These are phyloP conservation scores for Eupleurogrammus muticus DNA, from an alignment of 2,797 vertebrate genomes.

Conservation along the genomic window DNA sequence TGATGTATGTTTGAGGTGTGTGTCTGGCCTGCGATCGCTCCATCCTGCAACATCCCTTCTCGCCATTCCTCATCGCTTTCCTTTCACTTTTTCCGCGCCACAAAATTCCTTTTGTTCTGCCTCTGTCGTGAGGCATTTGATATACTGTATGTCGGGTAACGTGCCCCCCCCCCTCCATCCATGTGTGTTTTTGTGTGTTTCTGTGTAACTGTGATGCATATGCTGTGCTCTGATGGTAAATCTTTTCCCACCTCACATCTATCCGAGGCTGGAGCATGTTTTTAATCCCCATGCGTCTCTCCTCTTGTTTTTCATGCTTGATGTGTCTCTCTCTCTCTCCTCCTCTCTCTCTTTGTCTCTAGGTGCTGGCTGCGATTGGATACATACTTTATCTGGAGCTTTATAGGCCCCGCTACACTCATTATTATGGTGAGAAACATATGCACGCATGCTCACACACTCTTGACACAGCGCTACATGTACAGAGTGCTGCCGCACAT, in stretches of 20 bases:
- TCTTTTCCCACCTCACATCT: slow-evolving; percentile 59
- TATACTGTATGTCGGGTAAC: slow-evolving; percentile 47
- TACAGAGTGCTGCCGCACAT: slow-evolving; percentile 19
- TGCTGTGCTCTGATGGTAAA: slow-evolving; percentile 60
- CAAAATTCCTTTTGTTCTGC: slow-evolving; percentile 49
- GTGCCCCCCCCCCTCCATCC: neutral
- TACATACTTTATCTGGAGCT: slow-evolving; percentile 99
- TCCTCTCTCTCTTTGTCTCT: slow-evolving; percentile 81
- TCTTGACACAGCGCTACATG: slow-evolving; percentile 14
- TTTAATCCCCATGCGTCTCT: slow-evolving; percentile 54
- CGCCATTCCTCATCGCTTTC: slow-evolving; percentile 46
- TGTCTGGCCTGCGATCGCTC: slow-evolving; percentile 33
- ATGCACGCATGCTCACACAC: slow-evolving; percentile 45
- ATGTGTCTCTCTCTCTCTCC: slow-evolving; percentile 32
- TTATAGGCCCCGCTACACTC: slow-evolving; percentile 98
- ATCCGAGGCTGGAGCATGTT: slow-evolving; percentile 55
- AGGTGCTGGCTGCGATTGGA: slow-evolving; percentile 99
- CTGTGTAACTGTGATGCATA: slow-evolving; percentile 52
- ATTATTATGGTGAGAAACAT: slow-evolving; percentile 96
- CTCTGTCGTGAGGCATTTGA: slow-evolving; percentile 47
- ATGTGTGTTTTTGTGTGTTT: slow-evolving; percentile 20
- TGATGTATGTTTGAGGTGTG: slow-evolving; percentile 67
- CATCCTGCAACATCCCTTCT: slow-evolving; percentile 29
- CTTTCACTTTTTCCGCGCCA: slow-evolving; percentile 50
- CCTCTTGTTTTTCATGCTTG: slow-evolving; percentile 49